Evolutionary conservation across 2,113 vertebrate genomes (phyloP).

Genomic region (Nibea albiflora): DNA sequence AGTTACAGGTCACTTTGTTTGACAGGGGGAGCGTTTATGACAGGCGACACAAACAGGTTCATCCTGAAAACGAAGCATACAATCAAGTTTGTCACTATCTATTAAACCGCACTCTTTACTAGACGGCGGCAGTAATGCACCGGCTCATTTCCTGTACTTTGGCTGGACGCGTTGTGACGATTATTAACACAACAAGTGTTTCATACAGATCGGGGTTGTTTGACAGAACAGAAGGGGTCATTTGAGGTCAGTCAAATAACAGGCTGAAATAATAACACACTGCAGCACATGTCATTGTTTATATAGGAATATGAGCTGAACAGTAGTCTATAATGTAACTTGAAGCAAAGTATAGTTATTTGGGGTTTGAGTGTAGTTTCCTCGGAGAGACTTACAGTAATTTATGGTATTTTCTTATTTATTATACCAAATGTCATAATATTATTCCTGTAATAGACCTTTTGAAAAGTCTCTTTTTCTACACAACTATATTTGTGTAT

Average conservation of each 20-base stretch:
- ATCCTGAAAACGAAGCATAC: background rate
- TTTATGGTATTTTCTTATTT: background rate
- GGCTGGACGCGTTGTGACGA: background rate
- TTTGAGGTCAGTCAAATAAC: constrained; percentile 2
- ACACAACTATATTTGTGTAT: background rate
- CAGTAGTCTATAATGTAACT: background rate
- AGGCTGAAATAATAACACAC: constrained; percentile 5
- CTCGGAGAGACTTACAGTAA: background rate
- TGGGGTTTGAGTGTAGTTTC: background rate
- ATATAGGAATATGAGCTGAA: constrained; percentile 3
- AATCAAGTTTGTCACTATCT: background rate
- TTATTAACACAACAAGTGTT: background rate
- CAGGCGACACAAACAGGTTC: background rate
- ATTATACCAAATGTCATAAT: background rate
- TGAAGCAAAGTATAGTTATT: background rate
- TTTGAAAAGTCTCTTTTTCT: background rate
- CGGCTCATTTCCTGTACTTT: constrained; percentile 1
- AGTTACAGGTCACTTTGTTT: background rate
- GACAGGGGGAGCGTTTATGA: background rate
- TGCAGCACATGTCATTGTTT: background rate
- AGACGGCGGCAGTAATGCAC: background rate
- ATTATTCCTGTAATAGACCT: background rate
- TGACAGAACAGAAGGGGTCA: constrained; percentile 2
- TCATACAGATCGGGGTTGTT: background rate
- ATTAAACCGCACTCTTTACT: no score